Evolutionary conservation across 2,797 vertebrate genomes (phyloP), one percentile per base, ranked within the genome.

Genomic region (Xerus rutilus): DNA sequence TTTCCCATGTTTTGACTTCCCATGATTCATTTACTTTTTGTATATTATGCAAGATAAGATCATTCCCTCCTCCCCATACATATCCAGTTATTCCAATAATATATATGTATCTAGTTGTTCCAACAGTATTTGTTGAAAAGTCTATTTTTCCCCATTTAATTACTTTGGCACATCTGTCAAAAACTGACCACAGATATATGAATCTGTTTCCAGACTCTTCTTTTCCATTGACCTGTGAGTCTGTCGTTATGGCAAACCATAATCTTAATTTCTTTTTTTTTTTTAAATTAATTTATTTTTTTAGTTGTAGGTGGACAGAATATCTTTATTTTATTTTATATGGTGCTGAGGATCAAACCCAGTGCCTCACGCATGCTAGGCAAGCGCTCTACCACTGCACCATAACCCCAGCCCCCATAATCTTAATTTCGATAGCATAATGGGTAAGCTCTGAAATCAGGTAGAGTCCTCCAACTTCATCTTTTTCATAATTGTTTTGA

Each of bases 391-490:
- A 39, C 39, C 39, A 39, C 39, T 39, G 39, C 39, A 3, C 39
- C 39, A 39, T 39, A 39, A 39, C 39, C 39, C 39, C 39, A 39
- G 39, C 39, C 39, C 39, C 14, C 7, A 39, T 17, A 82, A 32
- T 91, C 15, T 79, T 82, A n/a, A 20, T 81, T 76, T 86, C 39
- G 54, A 0, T 77, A 74, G 20, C 88, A 79, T 81, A 57, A 39
- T 70, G 92, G 89, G 28, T 91, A 76, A 95, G 62, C 62, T 39
- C 92, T 94, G 39, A 79, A 90, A 84, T 92, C 81, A 69, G 3
- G 4, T 82, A 76, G 70, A 94, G 20, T 30, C 54, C 6, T 81
- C 52, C 35, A 91, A 2, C 62, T 49, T 62, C 43, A 17, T 85
- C 4, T 70, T 82, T 67, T 69, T 89, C 13, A 43, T 35, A 90